Percentiles rank a stretch among this genome's conserved stretches.
Conservation (phyloP, 1,140 invertebrate genomes). For the Zaprionus ghesquierei region DNA sequence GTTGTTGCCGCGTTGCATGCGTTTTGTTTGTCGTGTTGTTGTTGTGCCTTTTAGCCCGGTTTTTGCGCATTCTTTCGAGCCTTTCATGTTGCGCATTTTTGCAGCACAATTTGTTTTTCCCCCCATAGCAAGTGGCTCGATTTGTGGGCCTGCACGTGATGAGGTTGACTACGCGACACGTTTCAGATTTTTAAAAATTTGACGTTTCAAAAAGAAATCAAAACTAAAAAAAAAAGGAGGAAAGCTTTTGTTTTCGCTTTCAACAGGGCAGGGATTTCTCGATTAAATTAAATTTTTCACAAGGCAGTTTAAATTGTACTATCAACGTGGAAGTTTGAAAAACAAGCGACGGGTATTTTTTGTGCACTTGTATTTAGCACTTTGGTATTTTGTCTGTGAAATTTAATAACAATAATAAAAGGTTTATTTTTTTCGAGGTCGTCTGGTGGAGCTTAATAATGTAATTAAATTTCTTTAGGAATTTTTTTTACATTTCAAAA, state of each 20-base stretch:
- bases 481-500: too few relatives aligned
- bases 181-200: slow-evolving; percentile 28
- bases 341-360: background rate
- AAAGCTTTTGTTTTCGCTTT: slow-evolving; percentile 1
- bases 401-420: too few relatives aligned
- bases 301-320: background rate
- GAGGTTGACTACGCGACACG: slow-evolving; percentile 8
- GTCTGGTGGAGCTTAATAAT: too few relatives aligned
- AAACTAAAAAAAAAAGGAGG: background rate
- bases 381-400: too few relatives aligned
- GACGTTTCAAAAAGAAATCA: slow-evolving; percentile 8
- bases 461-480: too few relatives aligned
- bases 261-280: background rate
- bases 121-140: slow-evolving; percentile 26
- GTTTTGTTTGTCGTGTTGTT: slow-evolving; percentile 11
- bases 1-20: background rate
- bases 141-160: slow-evolving; percentile 53
- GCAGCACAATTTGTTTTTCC: background rate
- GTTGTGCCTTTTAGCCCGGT: background rate
- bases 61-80: slow-evolving; percentile 8
- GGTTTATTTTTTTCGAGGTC: too few relatives aligned
- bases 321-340: background rate
- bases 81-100: slow-evolving; percentile 22
- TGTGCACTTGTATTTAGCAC: too few relatives aligned
- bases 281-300: background rate